Conservation (phyloP, 2,797 vertebrate species). For the Lates japonicus region DNA sequence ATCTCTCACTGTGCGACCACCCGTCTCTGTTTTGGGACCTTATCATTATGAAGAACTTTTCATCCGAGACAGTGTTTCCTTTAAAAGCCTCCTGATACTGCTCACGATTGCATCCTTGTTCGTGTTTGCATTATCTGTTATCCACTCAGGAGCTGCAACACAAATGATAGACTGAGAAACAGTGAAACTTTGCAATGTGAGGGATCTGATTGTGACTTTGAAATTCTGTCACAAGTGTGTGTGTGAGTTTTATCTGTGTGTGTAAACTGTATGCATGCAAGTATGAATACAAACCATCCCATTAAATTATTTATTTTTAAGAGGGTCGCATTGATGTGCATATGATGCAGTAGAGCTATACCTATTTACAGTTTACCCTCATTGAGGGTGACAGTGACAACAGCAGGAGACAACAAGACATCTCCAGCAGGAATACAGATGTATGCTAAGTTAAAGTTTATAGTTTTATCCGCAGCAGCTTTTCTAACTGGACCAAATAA, state of each 20-base stretch:
- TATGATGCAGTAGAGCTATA: neutral
- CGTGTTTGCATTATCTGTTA: constrained; percentile 46
- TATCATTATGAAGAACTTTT: constrained; percentile 65
- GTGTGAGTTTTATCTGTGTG: constrained; percentile 27
- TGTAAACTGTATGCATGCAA: neutral
- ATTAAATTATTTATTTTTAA: neutral
- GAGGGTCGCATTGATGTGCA: neutral
- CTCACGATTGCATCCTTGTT: constrained; percentile 56
- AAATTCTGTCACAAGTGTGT: constrained; percentile 43
- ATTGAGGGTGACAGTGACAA: neutral
- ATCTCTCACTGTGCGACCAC: constrained; percentile 52
- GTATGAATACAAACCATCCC: neutral
- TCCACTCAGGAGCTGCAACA: constrained; percentile 55
- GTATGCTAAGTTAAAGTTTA: neutral
- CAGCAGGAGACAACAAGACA: neutral
- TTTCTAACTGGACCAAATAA: neutral
- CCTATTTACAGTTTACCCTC: neutral
- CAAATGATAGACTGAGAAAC: constrained; percentile 56
- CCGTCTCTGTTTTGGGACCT: constrained; percentile 49
- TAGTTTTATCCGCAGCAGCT: neutral
- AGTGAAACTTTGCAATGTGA: constrained; percentile 55
- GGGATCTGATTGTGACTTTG: constrained; percentile 58
- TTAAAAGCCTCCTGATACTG: constrained; percentile 66
- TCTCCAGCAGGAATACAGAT: neutral
- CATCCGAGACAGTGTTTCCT: constrained; percentile 65